A percentile compares a stretch with the other conserved stretches of the same genome.
Evolutionary conservation across 2,888 invertebrate species (phyloP).

Genomic region (Cetonia aurata): DNA sequence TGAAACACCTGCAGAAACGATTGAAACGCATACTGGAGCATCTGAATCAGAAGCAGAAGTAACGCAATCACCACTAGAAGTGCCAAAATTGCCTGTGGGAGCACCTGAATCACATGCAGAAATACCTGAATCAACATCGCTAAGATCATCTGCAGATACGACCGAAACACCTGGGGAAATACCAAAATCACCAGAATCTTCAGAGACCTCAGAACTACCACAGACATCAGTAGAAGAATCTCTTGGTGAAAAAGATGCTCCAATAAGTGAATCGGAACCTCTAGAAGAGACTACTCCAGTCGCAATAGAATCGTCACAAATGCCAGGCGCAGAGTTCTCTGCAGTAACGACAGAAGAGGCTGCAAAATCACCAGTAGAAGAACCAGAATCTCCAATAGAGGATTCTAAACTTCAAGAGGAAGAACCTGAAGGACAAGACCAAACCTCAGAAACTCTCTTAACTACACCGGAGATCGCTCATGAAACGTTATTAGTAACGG

Average conservation of each 20-base stretch:
- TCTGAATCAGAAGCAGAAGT: neutral
- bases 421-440: slow-evolving; percentile 2
- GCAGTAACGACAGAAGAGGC: neutral
- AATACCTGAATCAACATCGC: neutral
- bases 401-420: neutral
- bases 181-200: neutral
- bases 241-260: too few relatives aligned
- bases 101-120: neutral
- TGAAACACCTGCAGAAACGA: slow-evolving; percentile 4
- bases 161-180: neutral
- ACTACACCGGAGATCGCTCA: neutral
- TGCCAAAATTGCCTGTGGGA: too few relatives aligned
- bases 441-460: slow-evolving; percentile 13
- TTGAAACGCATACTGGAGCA: slow-evolving; percentile 1
- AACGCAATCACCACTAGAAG: neutral
- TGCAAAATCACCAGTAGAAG: neutral
- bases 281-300: too few relatives aligned
- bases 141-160: neutral
- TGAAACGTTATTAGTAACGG: neutral
- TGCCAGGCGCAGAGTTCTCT: neutral
- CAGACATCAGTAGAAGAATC: neutral
- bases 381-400: neutral
- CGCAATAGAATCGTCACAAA: too few relatives aligned
- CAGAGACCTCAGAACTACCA: slow-evolving; percentile 1
- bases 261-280: too few relatives aligned